These are phyloP conservation scores for Daphoenositta chrysoptera DNA, from an alignment of 2,113 vertebrate genomes.

Conservation along the genomic window DNA sequence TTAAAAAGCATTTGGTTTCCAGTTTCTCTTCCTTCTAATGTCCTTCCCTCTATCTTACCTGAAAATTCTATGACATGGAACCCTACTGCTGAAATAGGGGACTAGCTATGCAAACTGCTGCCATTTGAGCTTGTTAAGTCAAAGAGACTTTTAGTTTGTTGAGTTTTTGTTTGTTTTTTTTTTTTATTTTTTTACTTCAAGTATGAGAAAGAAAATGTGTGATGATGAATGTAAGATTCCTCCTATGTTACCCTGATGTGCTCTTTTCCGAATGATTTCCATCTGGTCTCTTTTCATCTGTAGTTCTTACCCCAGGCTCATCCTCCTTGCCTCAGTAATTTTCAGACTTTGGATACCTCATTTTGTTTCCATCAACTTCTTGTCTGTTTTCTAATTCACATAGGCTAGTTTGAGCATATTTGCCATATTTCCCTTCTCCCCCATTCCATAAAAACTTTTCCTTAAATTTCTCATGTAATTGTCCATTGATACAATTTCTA, in stretches of 20 bases:
- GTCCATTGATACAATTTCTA: neutral
- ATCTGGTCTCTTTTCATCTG: neutral
- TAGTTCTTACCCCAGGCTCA: neutral
- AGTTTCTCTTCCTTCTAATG: accelerated
- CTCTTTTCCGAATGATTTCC: neutral
- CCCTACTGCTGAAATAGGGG: neutral
- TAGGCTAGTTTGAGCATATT: neutral
- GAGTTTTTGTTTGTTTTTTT: neutral
- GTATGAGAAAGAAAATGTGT: neutral
- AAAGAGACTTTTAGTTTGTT: neutral
- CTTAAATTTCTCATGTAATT: neutral
- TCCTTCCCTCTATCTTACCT: neutral
- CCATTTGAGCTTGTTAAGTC: neutral
- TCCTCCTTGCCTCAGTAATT: neutral
- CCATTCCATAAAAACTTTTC: neutral
- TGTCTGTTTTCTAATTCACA: neutral
- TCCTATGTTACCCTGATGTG: neutral
- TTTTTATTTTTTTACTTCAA: neutral
- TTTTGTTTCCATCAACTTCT: neutral
- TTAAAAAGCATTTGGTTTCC: neutral
- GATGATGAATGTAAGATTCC: neutral
- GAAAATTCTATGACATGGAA: accelerated
- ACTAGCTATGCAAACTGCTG: neutral
- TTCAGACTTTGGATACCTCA: neutral
- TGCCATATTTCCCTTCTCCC: neutral